Percentiles rank a stretch among this genome's conserved stretches.
These are phyloP conservation scores for Sarcophaga rosellei DNA, from an alignment of 2,888 invertebrate genomes.

Conservation along the genomic window DNA sequence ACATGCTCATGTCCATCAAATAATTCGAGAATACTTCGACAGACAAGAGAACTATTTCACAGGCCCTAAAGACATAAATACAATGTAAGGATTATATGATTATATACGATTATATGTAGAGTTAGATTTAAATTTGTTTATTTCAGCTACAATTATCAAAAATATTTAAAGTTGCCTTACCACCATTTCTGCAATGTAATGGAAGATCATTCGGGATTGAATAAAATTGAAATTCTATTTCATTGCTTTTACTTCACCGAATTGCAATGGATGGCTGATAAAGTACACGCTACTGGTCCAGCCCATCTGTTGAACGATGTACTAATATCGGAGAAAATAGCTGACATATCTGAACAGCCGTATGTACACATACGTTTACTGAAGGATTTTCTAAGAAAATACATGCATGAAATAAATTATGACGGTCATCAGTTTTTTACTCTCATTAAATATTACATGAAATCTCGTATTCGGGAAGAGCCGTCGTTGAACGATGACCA, in stretches of 20 bases:
- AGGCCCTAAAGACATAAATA: conserved; percentile 54
- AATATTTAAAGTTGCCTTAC: conserved; percentile 91
- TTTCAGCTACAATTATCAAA: conserved; percentile 89
- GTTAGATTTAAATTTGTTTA: neutral
- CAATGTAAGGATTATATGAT: conserved; percentile 71
- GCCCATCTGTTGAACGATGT: conserved; percentile 90
- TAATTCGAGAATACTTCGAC: conserved; percentile 77
- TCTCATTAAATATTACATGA: conserved; percentile 84
- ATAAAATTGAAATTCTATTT: conserved; percentile 83
- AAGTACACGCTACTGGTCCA: conserved; percentile 89
- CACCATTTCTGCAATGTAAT: conserved; percentile 84
- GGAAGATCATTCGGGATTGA: conserved; percentile 74
- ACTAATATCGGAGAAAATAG: conserved; percentile 81
- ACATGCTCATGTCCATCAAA: conserved; percentile 77
- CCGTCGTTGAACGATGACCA: conserved; percentile 74
- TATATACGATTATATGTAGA: neutral
- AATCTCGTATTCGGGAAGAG: conserved; percentile 77
- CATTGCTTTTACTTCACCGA: conserved; percentile 88
- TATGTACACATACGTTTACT: conserved; percentile 80
- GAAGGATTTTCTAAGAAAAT: conserved; percentile 87
- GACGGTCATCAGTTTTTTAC: conserved; percentile 92
- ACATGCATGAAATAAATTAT: conserved; percentile 88
- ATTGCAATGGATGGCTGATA: conserved; percentile 90
- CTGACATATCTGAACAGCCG: conserved; percentile 75
- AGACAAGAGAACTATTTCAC: conserved; percentile 76